Conservation (phyloP, 35 echinoderm and acorn worm genomes). For the Apostichopus californicus region DNA sequence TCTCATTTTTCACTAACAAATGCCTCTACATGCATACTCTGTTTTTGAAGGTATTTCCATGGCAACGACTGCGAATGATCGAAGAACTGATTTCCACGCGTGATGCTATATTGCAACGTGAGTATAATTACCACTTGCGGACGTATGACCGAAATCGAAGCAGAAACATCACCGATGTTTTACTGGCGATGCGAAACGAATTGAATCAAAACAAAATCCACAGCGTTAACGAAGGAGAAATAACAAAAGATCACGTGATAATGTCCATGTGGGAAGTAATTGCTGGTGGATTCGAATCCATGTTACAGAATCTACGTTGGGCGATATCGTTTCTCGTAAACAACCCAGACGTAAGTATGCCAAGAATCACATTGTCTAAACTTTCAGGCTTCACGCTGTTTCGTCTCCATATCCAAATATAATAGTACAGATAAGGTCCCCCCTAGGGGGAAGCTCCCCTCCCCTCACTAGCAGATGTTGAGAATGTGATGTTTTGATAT, state of each 20-base stretch:
- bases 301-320: constrained; percentile 73
- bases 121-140: constrained; percentile 60
- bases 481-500: too few species aligned
- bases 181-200: constrained; percentile 33
- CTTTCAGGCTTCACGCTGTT: too few species aligned
- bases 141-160: constrained; percentile 68
- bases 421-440: too few species aligned
- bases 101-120: constrained; percentile 66
- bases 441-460: too few species aligned
- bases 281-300: constrained; percentile 83
- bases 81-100: constrained; percentile 60
- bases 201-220: constrained; percentile 19
- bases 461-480: too few species aligned
- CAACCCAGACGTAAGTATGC: constrained; percentile 65
- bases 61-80: constrained; percentile 65
- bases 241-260: constrained; percentile 77
- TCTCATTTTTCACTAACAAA: background rate
- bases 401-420: too few species aligned
- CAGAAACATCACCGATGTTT: constrained; percentile 81
- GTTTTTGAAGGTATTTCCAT: constrained; percentile 71
- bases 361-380: background rate
- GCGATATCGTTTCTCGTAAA: constrained; percentile 69
- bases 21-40: background rate
- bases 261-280: constrained; percentile 92
- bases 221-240: background rate